phyloP scores from a whole-genome alignment of 2,888 invertebrate species.

The Nephrotoma appendiculata region DNA sequence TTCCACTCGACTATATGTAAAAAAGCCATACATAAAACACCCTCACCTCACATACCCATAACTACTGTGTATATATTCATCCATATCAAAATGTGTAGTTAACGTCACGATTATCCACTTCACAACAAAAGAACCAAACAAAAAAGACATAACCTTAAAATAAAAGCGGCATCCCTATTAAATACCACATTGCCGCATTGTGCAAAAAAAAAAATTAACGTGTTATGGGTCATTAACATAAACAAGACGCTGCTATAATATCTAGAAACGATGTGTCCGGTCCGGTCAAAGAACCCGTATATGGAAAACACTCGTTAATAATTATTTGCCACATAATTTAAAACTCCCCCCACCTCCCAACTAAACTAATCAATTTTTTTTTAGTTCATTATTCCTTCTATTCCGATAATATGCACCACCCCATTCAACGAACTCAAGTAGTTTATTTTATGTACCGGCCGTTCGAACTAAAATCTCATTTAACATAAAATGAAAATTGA shows the following conservation, averaged over 20 bases:
- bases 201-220: background rate
- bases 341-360: background rate
- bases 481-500: background rate
- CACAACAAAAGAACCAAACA: background rate
- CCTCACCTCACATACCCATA: background rate
- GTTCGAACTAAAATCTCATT: background rate
- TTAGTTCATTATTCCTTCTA: background rate
- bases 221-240: background rate
- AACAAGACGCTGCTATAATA: background rate
- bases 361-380: background rate
- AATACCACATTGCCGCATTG: background rate
- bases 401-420: background rate
- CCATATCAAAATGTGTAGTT: background rate
- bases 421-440: background rate
- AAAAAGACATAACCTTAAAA: background rate
- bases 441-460: background rate
- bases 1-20: background rate
- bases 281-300: background rate
- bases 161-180: background rate
- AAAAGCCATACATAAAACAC: background rate
- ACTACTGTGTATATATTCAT: background rate
- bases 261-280: background rate
- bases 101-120: background rate
- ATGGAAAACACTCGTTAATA: background rate
- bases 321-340: background rate